phyloP scores from a whole-genome alignment of 2,888 invertebrate species.

The Sturmia bella region DNA sequence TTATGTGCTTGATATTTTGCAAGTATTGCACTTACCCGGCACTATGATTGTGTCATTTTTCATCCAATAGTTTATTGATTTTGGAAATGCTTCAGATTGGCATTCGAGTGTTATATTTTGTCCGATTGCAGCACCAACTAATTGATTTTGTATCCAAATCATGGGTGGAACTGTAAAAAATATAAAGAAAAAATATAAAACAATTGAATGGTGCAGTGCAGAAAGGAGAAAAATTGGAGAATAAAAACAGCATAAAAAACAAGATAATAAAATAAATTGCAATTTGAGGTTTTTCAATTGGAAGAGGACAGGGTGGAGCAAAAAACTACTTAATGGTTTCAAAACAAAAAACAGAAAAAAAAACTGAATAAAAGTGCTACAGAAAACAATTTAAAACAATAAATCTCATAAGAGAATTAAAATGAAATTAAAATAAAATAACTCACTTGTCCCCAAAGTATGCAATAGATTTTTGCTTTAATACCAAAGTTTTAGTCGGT shows the following conservation, averaged over 20 bases:
- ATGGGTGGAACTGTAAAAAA: slow-evolving; percentile 86
- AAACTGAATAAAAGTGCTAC: slow-evolving; percentile 21
- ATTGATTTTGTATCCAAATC: slow-evolving; percentile 88
- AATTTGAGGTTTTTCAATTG: slow-evolving; percentile 36
- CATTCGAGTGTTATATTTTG: slow-evolving; percentile 87
- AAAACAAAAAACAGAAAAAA: no score
- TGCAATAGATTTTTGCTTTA: slow-evolving; percentile 12
- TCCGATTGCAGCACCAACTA: slow-evolving; percentile 86
- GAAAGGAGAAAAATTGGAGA: slow-evolving; percentile 20
- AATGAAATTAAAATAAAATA: slow-evolving; percentile 48
- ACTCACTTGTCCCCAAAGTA: slow-evolving; percentile 34
- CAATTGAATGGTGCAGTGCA: slow-evolving; percentile 6
- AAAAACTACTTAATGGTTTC: slow-evolving; percentile 38
- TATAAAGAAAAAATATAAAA: slow-evolving; percentile 1
- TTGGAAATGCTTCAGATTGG: slow-evolving; percentile 87
- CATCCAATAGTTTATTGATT: slow-evolving; percentile 89
- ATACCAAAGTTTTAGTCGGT: slow-evolving; percentile 16
- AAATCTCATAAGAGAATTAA: slow-evolving; percentile 52
- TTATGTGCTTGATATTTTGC: background rate
- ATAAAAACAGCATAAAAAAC: background rate
- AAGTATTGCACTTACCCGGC: slow-evolving; percentile 82
- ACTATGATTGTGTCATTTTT: slow-evolving; percentile 85
- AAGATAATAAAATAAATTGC: slow-evolving; percentile 45
- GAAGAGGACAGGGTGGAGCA: background rate
- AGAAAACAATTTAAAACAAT: slow-evolving; percentile 55